Percentiles rank a stretch among this genome's conserved stretches.
Conservation (phyloP, 1,140 invertebrate species). For the Habropoda laboriosa region DNA sequence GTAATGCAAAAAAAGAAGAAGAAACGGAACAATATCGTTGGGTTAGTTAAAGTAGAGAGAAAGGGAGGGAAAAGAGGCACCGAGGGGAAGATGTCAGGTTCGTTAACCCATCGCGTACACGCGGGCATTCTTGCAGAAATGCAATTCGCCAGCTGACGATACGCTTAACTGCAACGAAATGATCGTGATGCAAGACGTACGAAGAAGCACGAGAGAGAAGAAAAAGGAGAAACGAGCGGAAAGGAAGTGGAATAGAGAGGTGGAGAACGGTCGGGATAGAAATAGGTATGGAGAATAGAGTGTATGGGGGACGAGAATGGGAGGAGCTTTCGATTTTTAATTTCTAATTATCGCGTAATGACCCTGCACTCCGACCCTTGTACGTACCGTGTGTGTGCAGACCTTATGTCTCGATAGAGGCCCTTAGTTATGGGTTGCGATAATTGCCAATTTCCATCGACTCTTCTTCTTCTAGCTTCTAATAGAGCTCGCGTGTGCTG, state of each 20-base stretch:
- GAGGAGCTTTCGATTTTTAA: constrained; percentile 67
- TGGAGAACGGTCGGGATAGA: constrained; percentile 14
- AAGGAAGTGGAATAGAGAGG: background rate
- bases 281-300: constrained; percentile 6
- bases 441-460: constrained; percentile 75
- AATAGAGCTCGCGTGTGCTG: constrained; percentile 59
- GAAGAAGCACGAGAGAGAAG: background rate
- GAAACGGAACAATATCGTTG: background rate
- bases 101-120: constrained; percentile 57
- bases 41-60: constrained; percentile 7
- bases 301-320: too few relatives aligned
- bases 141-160: constrained; percentile 76
- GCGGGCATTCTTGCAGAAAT: constrained; percentile 56
- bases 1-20: constrained; percentile 18
- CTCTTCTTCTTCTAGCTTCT: constrained; percentile 60
- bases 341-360: constrained; percentile 74
- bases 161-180: constrained; percentile 68
- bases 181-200: constrained; percentile 56
- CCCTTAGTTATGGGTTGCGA: constrained; percentile 71
- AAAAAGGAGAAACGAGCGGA: background rate
- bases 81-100: constrained; percentile 46
- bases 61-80: background rate
- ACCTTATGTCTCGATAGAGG: constrained; percentile 70
- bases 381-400: constrained; percentile 50
- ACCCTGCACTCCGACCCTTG: constrained; percentile 57